phyloP scores from a whole-genome alignment of 2,888 invertebrate genomes.

The Drosophila quasianomalipes region DNA sequence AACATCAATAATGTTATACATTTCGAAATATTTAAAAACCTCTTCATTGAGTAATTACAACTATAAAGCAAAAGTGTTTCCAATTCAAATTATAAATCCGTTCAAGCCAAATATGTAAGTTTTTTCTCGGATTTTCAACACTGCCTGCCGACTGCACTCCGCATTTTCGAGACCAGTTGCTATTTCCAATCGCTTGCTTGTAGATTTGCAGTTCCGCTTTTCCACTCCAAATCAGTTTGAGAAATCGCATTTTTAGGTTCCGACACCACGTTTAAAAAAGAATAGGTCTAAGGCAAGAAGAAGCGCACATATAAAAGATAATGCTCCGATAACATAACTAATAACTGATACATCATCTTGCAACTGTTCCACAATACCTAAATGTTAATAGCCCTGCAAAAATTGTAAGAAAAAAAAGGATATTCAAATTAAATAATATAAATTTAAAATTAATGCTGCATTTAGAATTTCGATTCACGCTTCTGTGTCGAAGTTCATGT shows the following conservation, averaged over 20 bases:
- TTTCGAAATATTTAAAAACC: neutral
- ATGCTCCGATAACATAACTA: slow-evolving; percentile 29
- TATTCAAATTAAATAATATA: neutral
- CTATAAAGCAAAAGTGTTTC: neutral
- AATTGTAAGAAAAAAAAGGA: neutral
- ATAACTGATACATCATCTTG: slow-evolving; percentile 33
- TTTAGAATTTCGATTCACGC: no score
- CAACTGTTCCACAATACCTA: slow-evolving; percentile 42
- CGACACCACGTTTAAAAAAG: slow-evolving; percentile 41
- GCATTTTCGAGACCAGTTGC: neutral
- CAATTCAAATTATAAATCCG: slow-evolving; percentile 49
- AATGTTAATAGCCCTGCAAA: slow-evolving; percentile 47
- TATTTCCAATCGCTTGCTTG: slow-evolving; percentile 5
- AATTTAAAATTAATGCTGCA: no score
- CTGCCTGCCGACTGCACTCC: slow-evolving; percentile 18
- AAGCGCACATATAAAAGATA: slow-evolving; percentile 46
- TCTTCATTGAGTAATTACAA: neutral
- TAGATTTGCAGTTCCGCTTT: neutral
- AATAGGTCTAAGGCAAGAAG: slow-evolving; percentile 46
- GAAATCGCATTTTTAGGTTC: slow-evolving; percentile 25
- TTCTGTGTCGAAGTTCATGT: no score
- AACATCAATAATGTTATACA: no score
- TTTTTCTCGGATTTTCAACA: neutral
- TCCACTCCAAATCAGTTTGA: slow-evolving; percentile 41
- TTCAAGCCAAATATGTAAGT: slow-evolving; percentile 49